Base-by-base conservation (phyloP, 2,113 vertebrate genomes). In the Hippoglossus stenolepis region DNA sequence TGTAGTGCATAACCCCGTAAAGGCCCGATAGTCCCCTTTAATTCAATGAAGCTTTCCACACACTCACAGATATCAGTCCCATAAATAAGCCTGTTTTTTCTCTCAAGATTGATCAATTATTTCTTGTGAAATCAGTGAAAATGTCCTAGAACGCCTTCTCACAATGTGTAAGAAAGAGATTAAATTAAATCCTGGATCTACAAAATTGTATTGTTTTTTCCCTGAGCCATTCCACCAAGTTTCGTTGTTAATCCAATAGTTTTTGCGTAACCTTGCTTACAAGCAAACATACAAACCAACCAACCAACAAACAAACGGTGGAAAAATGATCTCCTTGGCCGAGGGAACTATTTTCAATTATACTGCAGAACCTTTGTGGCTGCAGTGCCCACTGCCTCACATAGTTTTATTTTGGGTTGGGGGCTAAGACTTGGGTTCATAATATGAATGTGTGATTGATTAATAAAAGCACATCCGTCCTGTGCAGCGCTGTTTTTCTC, bases 401-500 rank as follows among this genome's bases (percentile, higher is more conserved):
- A 47, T 75, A 6, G 68, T 80, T 82, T 69, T 60, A 65, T 60
- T 76, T 57, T 71, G 80, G 71, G 65, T 56, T 26, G 49, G 10
- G 20, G 7, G 56, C 59, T 64, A 53, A 65, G 59, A 75, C 57
- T 60, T 43, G 73, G 51, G 21, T 70, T 61, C 10, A 38, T 68
- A 40, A 53, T 69, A 35, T 51, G 4, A 65, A 40, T 14, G 24
- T 13, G 60, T 66, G 73, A 79, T 71, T 82, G 65, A 73, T 57
- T 77, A 73, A 82, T 73, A 79, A 76, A 65, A 79, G 40, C 56
- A 47, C 38, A 63, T 76, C 62, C 43, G 65, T 43, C 64, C 64
- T 38, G 64, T 80, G 65, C 45, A 59, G 60, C 26, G 60, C 73
- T 73, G 59, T 79, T 75, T 70, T 75, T 57, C 45, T 58, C 73